Evolutionary conservation across 2,113 vertebrate genomes (phyloP), one percentile per base, ranked within the genome.

Genomic region (Mesembrinibis cayennensis): DNA sequence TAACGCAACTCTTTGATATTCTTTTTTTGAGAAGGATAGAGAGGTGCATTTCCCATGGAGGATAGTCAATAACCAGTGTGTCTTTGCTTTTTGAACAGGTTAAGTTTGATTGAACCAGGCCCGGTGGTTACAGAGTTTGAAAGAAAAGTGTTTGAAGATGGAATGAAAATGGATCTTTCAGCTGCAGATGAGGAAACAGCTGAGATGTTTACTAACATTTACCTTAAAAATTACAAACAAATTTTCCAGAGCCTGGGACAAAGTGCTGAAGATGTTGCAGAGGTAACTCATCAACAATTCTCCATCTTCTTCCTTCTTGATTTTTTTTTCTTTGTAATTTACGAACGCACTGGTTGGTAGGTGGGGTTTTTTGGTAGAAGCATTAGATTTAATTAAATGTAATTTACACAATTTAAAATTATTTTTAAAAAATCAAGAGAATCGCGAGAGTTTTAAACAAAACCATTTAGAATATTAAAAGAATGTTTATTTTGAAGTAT

Each of bases 81-180:
- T 27, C 15, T 32, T 90, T 82, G n/a, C 29, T 76, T 79, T 95
- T 78, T 47, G 8, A 93, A 86, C 74, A 99, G 98, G 66, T 97
- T 99, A 96, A 99, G 96, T 88, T 96, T 99, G 65, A 98, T 99
- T 87, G 98, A 99, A 94, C 98, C 99, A 18, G 98, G 98, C 16
- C 98, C 98, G 4, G 98, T 99, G 67, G 76, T 99, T 87, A 98
- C 98, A 78, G 98, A 99, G 94, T 99, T 99, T 98, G 98, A 99
- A 97, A 97, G 93, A 71, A 99, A 99, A 95, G 98, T 98, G 32
- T 99, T 97, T 80, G 98, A 99, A 8, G 98, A 99, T 56, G 98
- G 98, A 52, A 45, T 98, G 98, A 99, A 99, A 97, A 98, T 98
- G 87, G 99, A 99, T 80, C 98, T 99, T 93, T 99, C 98, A 71